Evolutionary conservation across 2,888 invertebrate species (phyloP).

Genomic region (Temnothorax ravouxi): DNA sequence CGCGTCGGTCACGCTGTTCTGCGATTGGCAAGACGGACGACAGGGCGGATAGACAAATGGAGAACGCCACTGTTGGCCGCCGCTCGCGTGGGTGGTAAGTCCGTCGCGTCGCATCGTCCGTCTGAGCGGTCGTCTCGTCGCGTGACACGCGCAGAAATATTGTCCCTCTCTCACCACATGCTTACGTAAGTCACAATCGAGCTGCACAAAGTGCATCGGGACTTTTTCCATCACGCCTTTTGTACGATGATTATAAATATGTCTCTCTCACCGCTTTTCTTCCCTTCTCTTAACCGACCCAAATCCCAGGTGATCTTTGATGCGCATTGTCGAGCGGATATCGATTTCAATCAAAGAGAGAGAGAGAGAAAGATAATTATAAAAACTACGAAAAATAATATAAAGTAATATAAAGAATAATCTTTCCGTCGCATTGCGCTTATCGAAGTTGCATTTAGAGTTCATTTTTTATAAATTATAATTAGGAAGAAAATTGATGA

Average conservation of each 20-base stretch:
- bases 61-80: conserved; percentile 66
- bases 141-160: conserved; percentile 63
- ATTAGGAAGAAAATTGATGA: not conserved
- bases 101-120: conserved; percentile 49
- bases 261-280: not conserved
- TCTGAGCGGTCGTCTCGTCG: conserved; percentile 43
- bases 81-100: conserved; percentile 77
- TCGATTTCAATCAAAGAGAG: not conserved
- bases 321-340: not conserved
- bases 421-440: not conserved
- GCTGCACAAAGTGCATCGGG: conserved; percentile 30
- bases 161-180: conserved; percentile 27
- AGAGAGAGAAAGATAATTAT: no score
- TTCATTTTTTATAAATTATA: not conserved
- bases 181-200: conserved; percentile 54
- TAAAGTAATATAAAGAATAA: not conserved
- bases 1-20: conserved; percentile 75
- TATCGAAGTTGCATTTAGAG: not conserved
- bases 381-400: not conserved
- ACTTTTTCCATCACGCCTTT: conserved; percentile 25
- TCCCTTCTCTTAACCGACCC: not conserved
- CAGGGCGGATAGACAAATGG: conserved; percentile 75
- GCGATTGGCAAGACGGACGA: conserved; percentile 77
- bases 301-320: not conserved
- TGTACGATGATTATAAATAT: not conserved